These are phyloP conservation scores for Elysia chlorotica DNA, from an alignment of 1,140 invertebrate species.

Conservation along the genomic window DNA sequence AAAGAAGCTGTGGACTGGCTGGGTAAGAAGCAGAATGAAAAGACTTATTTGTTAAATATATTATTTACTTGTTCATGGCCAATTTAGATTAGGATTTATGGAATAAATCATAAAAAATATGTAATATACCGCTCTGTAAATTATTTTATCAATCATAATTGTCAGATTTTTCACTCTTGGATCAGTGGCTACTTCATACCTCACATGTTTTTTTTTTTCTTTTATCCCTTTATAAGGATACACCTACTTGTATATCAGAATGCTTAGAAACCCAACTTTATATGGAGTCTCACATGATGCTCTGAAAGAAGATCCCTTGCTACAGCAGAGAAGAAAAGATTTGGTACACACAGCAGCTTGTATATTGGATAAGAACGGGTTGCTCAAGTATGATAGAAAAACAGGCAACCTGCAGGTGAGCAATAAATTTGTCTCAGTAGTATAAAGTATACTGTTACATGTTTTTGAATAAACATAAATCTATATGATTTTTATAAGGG, in stretches of 20 bases:
- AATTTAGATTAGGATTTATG: background rate
- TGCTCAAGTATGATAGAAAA: slow-evolving; percentile 96
- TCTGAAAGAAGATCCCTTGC: slow-evolving; percentile 71
- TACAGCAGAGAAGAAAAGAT: slow-evolving; percentile 91
- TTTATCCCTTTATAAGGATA: slow-evolving; percentile 68
- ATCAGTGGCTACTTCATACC: too few species aligned
- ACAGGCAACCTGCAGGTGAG: slow-evolving; percentile 84
- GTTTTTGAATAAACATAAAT: background rate
- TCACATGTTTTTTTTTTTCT: background rate
- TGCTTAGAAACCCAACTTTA: slow-evolving; percentile 71
- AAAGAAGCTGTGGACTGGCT: slow-evolving; percentile 95
- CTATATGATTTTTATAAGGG: background rate
- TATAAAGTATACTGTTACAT: background rate
- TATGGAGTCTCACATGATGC: slow-evolving; percentile 89
- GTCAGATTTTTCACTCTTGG: background rate
- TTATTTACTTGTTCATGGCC: background rate
- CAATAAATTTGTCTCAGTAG: background rate
- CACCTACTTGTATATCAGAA: slow-evolving; percentile 92
- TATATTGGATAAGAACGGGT: slow-evolving; percentile 87
- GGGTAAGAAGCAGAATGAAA: slow-evolving; percentile 64
- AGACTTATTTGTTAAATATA: background rate
- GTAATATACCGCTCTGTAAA: background rate
- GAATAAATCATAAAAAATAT: background rate
- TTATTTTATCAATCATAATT: background rate
- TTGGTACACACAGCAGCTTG: slow-evolving; percentile 94